Evolutionary conservation across 2,797 vertebrate species (phyloP), one percentile per base, ranked within the genome.

Genomic region (Coccyzus lansbergi): DNA sequence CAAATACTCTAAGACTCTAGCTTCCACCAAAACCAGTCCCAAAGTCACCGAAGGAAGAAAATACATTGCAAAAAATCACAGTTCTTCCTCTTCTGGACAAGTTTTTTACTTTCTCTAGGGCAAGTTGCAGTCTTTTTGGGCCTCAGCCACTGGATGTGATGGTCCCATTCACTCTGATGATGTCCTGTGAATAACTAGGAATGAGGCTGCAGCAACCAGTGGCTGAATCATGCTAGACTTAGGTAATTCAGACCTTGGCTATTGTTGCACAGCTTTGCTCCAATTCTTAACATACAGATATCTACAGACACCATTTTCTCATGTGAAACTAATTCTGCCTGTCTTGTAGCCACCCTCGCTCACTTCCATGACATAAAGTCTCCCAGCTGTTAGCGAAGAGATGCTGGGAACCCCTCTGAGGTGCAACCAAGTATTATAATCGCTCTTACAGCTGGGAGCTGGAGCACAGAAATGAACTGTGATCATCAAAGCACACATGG

Each of bases 371-470:
- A 82, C 58, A 59, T 69, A 67, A 44, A 48, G 42, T 22, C 83
- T 91, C 46, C 84, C 83, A 74, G 63, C 52, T 59, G 22, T 56
- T 88, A 78, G 74, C 24, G 42, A 78, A 52, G 52, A 33, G 75
- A 59, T 85, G 75, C 28, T 83, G 75, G 82, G 84, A 87, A 59
- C 75, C 83, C 81, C 84, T 80, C 75, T 74, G 84, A 89, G 88
- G 49, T 0, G 4, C 81, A 89, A 88, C 33, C 81, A 80, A 62
- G 78, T 85, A 56, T 79, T 75, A 82, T 70, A 92, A 93, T 77
- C 81, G 77, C 81, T 84, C 81, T 71, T 94, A 10, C 67, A 89
- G 63, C 91, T 91, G 78, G 84, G 28, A 93, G 68, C 40, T 92
- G 86, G 46, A 87, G 62, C 2, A 0, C 25, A 85, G 91, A 92